Base-by-base conservation (phyloP, 1,140 invertebrate species). In the Panulirus ornatus region DNA sequence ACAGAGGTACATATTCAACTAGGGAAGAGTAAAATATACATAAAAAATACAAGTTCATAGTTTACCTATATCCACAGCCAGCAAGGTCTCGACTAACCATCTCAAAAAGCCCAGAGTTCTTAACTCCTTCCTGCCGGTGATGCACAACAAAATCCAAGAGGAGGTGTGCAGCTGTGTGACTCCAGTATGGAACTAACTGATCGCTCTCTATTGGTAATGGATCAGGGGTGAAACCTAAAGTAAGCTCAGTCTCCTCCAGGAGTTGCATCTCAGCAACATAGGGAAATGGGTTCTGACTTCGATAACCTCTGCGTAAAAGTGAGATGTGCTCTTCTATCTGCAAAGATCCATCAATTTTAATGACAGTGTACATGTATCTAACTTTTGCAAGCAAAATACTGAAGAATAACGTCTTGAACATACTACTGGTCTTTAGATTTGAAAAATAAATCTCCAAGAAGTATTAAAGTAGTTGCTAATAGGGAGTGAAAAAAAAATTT, bases 281-380 rank as follows among this genome's bases (percentile, higher is more conserved):
- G 36, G 86, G 86, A 38, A 88, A 88, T 27, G 86, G 86, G 42
- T 88, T 88, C 58, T 71, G 76, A 44, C 78, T 82, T 3, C 51
- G 76, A 42, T 73, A 82, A 30, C 86, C 86, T 40, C 86, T 36
- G 2, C 86, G 78, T 66, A 88, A 36, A 5, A 88, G 34, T 22
- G 76, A 38, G 51, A 88, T 71, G 63, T 88, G 86, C 38, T 88
- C 78, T 22, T 88, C 86, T 36, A 88, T 82, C 86, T 88, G 86
- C 63, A 71, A 70, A 30, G 40, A 75, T 42, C 30, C 22, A 30
- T 2, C 30, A 3, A 5, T 22, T 30, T 66, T 30, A 66, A 66
- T 66, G 30, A 66, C 16, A n/a, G n/a, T n/a, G n/a, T n/a, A n/a
- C n/a, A n/a, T n/a, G n/a, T n/a, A n/a, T n/a, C n/a, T n/a, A n/a